phyloP scores from a whole-genome alignment of 2,888 invertebrate species.

The Pachymerium ferrugineum region DNA sequence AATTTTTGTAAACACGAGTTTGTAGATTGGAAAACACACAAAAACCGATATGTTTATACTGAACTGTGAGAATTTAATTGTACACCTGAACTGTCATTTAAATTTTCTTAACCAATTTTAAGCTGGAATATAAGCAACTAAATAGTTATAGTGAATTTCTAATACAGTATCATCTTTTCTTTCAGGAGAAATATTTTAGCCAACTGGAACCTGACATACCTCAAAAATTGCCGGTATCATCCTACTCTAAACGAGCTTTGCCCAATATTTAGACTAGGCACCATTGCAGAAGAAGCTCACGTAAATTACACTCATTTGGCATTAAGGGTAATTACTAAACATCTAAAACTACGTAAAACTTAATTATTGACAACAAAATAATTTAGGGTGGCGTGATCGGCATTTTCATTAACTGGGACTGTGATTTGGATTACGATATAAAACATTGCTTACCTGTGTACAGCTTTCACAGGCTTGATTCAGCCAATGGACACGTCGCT shows the following conservation, averaged over 20 bases:
- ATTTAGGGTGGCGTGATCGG: conserved; percentile 50
- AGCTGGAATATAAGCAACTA: no score
- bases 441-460: conserved; percentile 50
- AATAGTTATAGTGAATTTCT: no score
- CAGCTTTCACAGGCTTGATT: conserved; percentile 50
- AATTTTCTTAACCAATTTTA: no score
- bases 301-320: neutral
- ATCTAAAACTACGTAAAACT: neutral
- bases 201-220: neutral
- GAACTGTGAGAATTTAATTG: no score
- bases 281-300: neutral
- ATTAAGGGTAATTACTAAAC: neutral
- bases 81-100: no score
- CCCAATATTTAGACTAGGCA: neutral
- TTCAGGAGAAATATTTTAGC: neutral
- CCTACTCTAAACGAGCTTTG: neutral
- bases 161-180: no score
- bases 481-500: conserved; percentile 45
- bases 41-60: no score
- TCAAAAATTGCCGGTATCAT: neutral
- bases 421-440: conserved; percentile 50
- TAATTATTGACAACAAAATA: neutral
- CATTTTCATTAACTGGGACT: conserved; percentile 51
- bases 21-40: no score
- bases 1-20: no score